phyloP scores from a whole-genome alignment of 2,888 invertebrate species.

The Limenitis arthemis region DNA sequence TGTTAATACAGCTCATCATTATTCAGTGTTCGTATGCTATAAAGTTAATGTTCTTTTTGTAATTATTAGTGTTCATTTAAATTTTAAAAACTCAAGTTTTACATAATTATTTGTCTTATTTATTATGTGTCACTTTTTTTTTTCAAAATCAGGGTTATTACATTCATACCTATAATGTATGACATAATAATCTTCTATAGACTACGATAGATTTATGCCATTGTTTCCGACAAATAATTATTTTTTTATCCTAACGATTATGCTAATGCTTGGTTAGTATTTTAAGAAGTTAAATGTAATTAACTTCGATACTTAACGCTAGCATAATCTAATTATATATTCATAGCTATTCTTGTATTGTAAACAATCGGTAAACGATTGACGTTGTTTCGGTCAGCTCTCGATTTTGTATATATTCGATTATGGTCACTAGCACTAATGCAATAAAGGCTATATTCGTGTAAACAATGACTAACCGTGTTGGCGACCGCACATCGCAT shows the following conservation, averaged over 20 bases:
- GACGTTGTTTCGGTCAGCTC: constrained; percentile 28
- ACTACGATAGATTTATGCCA: too few species aligned
- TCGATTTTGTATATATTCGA: constrained; percentile 14
- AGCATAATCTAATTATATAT: constrained; percentile 2
- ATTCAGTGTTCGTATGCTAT: constrained; percentile 2
- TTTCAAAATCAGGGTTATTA: too few species aligned
- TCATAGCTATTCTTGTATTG: constrained; percentile 8
- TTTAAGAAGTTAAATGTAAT: too few species aligned
- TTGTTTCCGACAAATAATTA: too few species aligned
- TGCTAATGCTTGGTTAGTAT: too few species aligned
- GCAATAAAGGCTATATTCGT: constrained; percentile 27
- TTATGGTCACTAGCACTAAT: constrained; percentile 15
- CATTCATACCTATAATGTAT: too few species aligned
- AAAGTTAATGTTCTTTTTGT: not conserved
- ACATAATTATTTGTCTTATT: not conserved
- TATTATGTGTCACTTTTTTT: not conserved
- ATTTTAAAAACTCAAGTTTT: not conserved
- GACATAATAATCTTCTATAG: too few species aligned
- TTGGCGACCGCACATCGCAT: constrained; percentile 36
- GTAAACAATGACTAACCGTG: constrained; percentile 30
- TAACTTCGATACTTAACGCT: constrained; percentile 1
- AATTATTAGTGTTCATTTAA: not conserved
- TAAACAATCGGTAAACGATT: constrained; percentile 13
- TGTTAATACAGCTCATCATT: constrained; percentile 17
- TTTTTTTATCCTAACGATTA: too few species aligned